Percentiles rank a stretch among this genome's conserved stretches.
Evolutionary conservation across 2,797 vertebrate species (phyloP).

Genomic region (Amphiprion clarkii): DNA sequence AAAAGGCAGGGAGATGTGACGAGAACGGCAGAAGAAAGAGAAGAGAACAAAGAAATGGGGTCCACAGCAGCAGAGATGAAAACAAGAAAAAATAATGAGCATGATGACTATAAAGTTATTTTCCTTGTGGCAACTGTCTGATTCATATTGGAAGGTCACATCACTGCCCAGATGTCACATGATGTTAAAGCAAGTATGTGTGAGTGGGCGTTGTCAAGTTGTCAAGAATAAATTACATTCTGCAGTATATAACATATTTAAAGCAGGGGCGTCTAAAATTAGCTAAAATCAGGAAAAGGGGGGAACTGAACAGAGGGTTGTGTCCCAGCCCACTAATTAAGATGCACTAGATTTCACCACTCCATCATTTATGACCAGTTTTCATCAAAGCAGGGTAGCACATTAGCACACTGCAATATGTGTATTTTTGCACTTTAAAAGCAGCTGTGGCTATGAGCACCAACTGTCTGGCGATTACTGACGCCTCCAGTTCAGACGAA

Average conservation of each 20-base stretch:
- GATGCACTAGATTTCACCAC: background rate
- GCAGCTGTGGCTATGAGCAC: background rate
- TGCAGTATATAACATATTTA: constrained; percentile 1
- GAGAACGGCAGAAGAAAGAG: background rate
- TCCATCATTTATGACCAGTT: background rate
- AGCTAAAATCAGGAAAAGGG: background rate
- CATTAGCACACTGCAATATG: background rate
- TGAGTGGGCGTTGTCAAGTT: constrained; percentile 27
- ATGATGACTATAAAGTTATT: constrained; percentile 51
- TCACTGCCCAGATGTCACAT: constrained; percentile 58
- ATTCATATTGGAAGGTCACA: constrained; percentile 60
- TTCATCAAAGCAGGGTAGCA: background rate
- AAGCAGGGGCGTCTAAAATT: background rate
- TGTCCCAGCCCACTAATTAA: background rate
- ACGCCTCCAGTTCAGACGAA: background rate
- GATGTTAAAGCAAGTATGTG: constrained; percentile 40
- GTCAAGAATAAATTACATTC: constrained; percentile 47
- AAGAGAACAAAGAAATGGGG: constrained; percentile 23
- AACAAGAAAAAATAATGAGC: constrained; percentile 1
- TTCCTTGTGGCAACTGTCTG: constrained; percentile 53
- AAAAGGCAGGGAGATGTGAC: constrained; percentile 12
- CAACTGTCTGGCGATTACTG: background rate
- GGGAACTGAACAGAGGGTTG: background rate
- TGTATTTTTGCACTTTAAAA: constrained; percentile 1
- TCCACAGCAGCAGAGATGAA: background rate